Conservation (phyloP, 2,113 vertebrate genomes). For the Callospermophilus lateralis region DNA sequence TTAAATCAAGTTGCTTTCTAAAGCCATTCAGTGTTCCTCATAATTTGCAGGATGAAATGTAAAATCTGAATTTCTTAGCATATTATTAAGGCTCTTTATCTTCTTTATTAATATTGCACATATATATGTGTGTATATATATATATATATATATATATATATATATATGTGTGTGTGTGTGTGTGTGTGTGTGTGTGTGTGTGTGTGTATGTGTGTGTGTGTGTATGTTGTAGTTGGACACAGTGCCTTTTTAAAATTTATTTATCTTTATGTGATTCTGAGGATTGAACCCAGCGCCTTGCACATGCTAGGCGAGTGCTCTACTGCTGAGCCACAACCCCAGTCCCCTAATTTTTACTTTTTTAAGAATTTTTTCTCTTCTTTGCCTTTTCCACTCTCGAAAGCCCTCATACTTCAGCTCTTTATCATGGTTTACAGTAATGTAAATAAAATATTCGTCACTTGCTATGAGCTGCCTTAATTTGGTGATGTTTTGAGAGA, state of each 20-base stretch:
- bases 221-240: too few species aligned
- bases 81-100: not conserved
- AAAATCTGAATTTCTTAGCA: slow-evolving; percentile 21
- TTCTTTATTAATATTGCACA: not conserved
- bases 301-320: too few species aligned
- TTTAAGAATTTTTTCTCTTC: not conserved
- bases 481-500: not conserved
- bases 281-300: too few species aligned
- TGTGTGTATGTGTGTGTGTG: too few species aligned
- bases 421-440: not conserved
- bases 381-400: not conserved
- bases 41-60: not conserved
- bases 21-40: not conserved
- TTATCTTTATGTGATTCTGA: too few species aligned
- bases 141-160: too few species aligned
- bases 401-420: not conserved
- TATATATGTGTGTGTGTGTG: too few species aligned
- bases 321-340: too few species aligned
- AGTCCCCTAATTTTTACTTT: not conserved
- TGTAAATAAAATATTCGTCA: not conserved
- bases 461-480: not conserved
- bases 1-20: not conserved
- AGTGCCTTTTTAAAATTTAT: too few species aligned
- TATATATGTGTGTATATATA: too few species aligned
- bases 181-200: too few species aligned